phyloP scores from a whole-genome alignment of 1,140 invertebrate genomes.

The Phocides pigmalion region DNA sequence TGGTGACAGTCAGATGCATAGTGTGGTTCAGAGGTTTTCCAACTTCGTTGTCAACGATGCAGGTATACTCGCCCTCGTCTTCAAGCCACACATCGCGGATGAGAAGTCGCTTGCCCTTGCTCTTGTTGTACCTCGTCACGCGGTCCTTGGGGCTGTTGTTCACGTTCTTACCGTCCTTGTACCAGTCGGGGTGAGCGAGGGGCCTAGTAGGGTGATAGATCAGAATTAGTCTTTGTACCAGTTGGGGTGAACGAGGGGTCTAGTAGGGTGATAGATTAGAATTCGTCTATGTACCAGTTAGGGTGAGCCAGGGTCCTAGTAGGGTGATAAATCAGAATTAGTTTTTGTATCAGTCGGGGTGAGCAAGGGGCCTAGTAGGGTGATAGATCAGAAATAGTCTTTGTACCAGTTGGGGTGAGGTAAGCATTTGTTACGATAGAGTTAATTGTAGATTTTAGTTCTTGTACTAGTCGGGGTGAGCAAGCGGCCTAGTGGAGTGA shows the following conservation, averaged over 20 bases:
- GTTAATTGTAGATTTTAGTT: too few relatives aligned
- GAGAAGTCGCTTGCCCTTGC: conserved; percentile 61
- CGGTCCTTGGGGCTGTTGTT: conserved; percentile 53
- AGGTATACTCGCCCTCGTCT: conserved; percentile 94
- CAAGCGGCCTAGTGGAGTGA: conserved; percentile 55
- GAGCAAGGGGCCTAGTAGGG: conserved; percentile 57
- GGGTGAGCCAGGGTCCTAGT: conserved; percentile 62
- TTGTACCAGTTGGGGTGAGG: too few relatives aligned
- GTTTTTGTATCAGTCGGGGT: conserved; percentile 67
- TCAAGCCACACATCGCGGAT: conserved; percentile 74
- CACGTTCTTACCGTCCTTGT: conserved; percentile 57
- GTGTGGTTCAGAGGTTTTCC: conserved; percentile 85
- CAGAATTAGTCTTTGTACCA: conserved; percentile 62
- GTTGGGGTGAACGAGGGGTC: conserved; percentile 60
- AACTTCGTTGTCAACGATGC: conserved; percentile 93
- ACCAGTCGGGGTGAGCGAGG: conserved; percentile 62
- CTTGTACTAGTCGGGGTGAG: conserved; percentile 64
- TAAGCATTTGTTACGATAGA: too few relatives aligned
- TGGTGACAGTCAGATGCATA: conserved; percentile 58
- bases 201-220: conserved; percentile 49
- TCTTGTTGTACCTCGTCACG: conserved; percentile 67
- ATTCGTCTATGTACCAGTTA: conserved; percentile 66
- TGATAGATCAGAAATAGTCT: conserved; percentile 11
- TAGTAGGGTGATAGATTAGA: conserved; percentile 35
- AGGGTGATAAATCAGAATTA: conserved; percentile 10